phyloP scores from a whole-genome alignment of 2,888 invertebrate genomes.

The Sinotaia quadrata region DNA sequence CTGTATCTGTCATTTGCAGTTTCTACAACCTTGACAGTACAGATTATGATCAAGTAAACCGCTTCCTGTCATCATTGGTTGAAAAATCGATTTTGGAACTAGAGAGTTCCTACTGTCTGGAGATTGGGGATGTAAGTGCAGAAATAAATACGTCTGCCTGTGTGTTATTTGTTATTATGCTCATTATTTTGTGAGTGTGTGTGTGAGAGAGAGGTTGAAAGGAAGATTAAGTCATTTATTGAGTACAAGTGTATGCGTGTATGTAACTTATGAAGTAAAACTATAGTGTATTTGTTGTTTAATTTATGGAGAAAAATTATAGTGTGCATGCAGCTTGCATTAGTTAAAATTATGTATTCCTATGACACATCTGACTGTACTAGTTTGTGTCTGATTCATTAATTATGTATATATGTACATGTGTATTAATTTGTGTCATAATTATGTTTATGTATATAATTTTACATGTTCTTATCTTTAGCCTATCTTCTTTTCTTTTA shows the following conservation, averaged over 20 bases:
- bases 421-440: no score
- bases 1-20: constrained; percentile 48
- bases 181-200: background rate
- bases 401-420: no score
- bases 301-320: no score
- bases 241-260: no score
- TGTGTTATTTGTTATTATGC: background rate
- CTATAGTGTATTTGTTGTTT: no score
- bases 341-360: no score
- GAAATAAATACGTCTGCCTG: background rate
- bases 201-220: background rate
- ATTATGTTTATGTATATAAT: no score
- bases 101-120: constrained; percentile 84
- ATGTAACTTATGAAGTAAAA: no score
- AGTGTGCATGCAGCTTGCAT: no score
- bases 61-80: constrained; percentile 86
- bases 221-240: no score
- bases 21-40: constrained; percentile 69
- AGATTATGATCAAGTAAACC: constrained; percentile 72
- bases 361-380: no score
- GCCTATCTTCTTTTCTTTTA: background rate
- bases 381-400: no score
- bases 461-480: background rate
- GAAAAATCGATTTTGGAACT: constrained; percentile 84
- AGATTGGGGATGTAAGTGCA: constrained; percentile 76